Conservation (phyloP, 2,888 invertebrate genomes). For the Apoda limacodes region DNA sequence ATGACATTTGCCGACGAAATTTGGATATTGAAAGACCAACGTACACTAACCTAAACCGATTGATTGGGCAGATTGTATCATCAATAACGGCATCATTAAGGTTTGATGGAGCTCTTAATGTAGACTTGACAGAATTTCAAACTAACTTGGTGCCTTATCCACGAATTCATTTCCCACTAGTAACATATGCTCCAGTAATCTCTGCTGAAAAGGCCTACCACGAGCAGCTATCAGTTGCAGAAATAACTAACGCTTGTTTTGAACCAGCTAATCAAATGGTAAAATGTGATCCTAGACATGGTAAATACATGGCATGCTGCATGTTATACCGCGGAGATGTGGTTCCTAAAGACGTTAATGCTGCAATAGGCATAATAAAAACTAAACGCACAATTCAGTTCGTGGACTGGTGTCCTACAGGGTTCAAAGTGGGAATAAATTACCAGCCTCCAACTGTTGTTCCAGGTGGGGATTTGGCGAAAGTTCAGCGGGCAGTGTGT, state of each 20-base stretch:
- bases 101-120: conserved; percentile 92
- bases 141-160: conserved; percentile 95
- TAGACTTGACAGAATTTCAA: conserved; percentile 94
- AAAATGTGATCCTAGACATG: conserved; percentile 90
- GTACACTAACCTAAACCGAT: conserved; percentile 94
- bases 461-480: conserved; percentile 91
- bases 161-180: conserved; percentile 93
- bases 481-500: conserved; percentile 94
- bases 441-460: conserved; percentile 90
- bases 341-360: conserved; percentile 94
- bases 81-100: conserved; percentile 92
- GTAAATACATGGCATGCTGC: conserved; percentile 96
- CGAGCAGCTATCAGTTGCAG: conserved; percentile 89
- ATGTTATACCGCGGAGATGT: conserved; percentile 95
- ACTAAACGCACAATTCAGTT: conserved; percentile 94
- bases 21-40: conserved; percentile 95
- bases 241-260: conserved; percentile 95
- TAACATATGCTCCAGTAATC: conserved; percentile 91
- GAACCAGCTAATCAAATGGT: conserved; percentile 97
- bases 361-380: conserved; percentile 93
- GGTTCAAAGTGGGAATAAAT: conserved; percentile 84
- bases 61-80: conserved; percentile 95
- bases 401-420: conserved; percentile 92
- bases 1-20: conserved; percentile 92
- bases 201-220: conserved; percentile 95